Evolutionary conservation across 2,797 vertebrate genomes (phyloP).

Genomic region (Etheostoma perlongum): DNA sequence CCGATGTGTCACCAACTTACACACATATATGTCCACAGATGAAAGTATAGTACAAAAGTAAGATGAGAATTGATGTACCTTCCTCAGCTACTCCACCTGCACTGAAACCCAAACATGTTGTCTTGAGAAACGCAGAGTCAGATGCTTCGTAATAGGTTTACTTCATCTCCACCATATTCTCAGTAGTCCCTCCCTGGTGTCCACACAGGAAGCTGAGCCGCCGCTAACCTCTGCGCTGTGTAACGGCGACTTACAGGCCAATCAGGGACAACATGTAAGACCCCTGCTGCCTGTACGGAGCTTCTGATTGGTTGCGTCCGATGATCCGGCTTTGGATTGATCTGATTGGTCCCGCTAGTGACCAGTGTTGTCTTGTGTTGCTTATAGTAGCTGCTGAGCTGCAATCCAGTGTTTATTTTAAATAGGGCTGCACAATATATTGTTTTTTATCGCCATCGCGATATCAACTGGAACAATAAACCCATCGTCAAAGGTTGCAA

Average conservation of each 20-base stretch:
- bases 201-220: conserved; percentile 77
- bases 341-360: conserved; percentile 10
- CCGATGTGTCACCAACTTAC: neutral
- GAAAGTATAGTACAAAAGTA: neutral
- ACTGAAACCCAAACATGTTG: neutral
- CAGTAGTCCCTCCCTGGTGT: conserved; percentile 67
- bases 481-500: no score
- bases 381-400: conserved; percentile 18
- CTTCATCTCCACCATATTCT: conserved; percentile 16
- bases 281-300: conserved; percentile 38
- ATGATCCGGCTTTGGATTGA: neutral
- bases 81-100: neutral
- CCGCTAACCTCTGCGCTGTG: conserved; percentile 50
- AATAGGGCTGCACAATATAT: no score
- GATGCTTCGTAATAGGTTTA: neutral
- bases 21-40: neutral
- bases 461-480: no score
- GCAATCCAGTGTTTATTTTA: neutral
- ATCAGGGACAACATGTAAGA: conserved; percentile 83
- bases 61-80: neutral
- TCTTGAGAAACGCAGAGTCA: neutral
- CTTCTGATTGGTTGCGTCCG: conserved; percentile 46
- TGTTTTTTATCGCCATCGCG: no score
- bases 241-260: conserved; percentile 73
- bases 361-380: conserved; percentile 23